Conservation (phyloP, 1,140 invertebrate genomes). For the Bombyx mandarina region DNA sequence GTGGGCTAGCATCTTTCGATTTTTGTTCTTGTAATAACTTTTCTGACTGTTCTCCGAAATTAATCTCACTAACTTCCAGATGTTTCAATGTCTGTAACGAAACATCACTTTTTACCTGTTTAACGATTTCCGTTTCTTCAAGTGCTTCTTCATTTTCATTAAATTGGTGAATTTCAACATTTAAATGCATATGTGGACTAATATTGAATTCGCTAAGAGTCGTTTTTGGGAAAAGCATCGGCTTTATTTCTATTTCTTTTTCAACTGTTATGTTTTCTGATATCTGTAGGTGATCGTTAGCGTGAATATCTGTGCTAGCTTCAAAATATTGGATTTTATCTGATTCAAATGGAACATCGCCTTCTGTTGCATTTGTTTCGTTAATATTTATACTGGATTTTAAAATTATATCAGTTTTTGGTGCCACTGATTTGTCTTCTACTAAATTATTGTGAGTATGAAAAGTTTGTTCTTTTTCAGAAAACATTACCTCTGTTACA, state of each 20-base stretch:
- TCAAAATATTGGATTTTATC: constrained; percentile 17
- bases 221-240: constrained; percentile 14
- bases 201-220: constrained; percentile 21
- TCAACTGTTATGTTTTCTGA: constrained; percentile 32
- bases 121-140: constrained; percentile 16
- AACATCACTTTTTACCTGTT: constrained; percentile 19
- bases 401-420: constrained; percentile 18
- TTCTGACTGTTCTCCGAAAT: constrained; percentile 27
- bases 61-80: constrained; percentile 26
- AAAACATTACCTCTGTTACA: constrained; percentile 15
- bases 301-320: constrained; percentile 20
- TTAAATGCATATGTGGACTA: constrained; percentile 31
- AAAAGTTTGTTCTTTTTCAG: constrained; percentile 22
- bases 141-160: constrained; percentile 27
- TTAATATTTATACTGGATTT: constrained; percentile 24
- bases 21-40: constrained; percentile 18
- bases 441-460: constrained; percentile 12
- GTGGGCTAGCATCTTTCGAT: constrained; percentile 16
- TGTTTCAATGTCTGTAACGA: constrained; percentile 27
- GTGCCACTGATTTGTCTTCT: constrained; percentile 18
- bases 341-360: constrained; percentile 21
- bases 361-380: constrained; percentile 37
- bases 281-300: constrained; percentile 25
- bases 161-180: constrained; percentile 27
- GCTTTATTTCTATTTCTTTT: constrained; percentile 30